Evolutionary conservation across 2,888 invertebrate species (phyloP), one percentile per base, ranked within the genome.

Genomic region (Spatulosminthurus flaviceps): DNA sequence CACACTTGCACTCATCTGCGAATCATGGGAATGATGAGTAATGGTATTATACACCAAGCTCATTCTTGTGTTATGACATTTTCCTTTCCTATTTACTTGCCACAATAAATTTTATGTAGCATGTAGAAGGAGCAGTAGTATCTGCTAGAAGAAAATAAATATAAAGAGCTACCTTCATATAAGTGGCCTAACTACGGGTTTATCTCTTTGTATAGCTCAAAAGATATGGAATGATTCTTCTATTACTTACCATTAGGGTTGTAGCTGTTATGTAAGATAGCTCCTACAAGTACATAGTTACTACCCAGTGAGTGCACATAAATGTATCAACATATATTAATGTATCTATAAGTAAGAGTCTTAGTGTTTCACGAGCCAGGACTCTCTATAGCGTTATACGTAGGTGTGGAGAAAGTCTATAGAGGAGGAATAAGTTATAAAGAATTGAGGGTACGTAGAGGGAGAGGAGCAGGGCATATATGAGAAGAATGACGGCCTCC

Each of bases 91-190:
- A 75, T 75, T 75, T 75, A 64, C 64, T 75, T 60, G n/a, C 28
- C 64, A 75, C 75, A 75, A 72, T 76, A 77, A 75, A 80, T 78
- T 78, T 77, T 71, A 78, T 29, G 71, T 42, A 69, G 74, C 24
- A 75, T 51, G 76, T 34, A 51, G n/a, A n/a, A n/a, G n/a, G n/a
- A n/a, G n/a, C n/a, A n/a, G n/a, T n/a, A n/a, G n/a, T n/a, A n/a
- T n/a, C n/a, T n/a, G n/a, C n/a, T n/a, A n/a, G n/a, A 34, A 70
- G 60, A 64, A 79, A 71, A 61, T 24, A 70, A 75, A 74, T 77
- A 64, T 64, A 73, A 69, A 29, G 16, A 61, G 24, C n/a, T n/a
- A n/a, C n/a, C n/a, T n/a, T n/a, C n/a, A 72, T 19, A 72, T 19
- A 66, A 79, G 67, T 16, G 73, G 60, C 41, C 24, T 71, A 41